Evolutionary conservation across 2,888 invertebrate species (phyloP).

Genomic region (Cactoblastis cactorum): DNA sequence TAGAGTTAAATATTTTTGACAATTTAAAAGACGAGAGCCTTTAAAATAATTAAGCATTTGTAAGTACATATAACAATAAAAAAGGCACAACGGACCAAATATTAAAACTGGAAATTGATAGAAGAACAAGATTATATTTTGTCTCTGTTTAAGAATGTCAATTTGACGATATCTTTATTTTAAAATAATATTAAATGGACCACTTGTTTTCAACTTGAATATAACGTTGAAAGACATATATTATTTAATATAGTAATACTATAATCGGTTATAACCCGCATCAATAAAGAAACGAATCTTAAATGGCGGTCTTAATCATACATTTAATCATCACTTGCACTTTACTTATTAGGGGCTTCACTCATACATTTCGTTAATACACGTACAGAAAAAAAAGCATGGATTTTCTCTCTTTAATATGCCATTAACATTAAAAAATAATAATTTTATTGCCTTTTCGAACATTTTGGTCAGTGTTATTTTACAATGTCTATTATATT

Average conservation of each 20-base stretch:
- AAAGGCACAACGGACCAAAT: conserved; percentile 54
- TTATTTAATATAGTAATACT: neutral
- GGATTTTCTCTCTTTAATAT: too few relatives aligned
- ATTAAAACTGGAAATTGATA: conserved; percentile 16
- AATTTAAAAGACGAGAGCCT: conserved; percentile 16
- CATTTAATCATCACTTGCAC: too few relatives aligned
- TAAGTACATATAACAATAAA: conserved; percentile 37
- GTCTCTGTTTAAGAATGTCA: neutral
- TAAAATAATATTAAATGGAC: neutral
- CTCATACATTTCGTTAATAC: too few relatives aligned
- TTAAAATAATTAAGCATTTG: conserved; percentile 26
- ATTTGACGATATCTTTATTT: neutral
- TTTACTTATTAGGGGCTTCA: too few relatives aligned
- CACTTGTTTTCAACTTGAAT: neutral
- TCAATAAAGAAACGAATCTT: too few relatives aligned
- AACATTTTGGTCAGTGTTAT: too few relatives aligned
- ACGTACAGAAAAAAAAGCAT: too few relatives aligned
- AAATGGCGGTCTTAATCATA: too few relatives aligned
- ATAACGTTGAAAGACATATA: neutral
- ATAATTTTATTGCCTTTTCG: too few relatives aligned
- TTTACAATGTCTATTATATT: too few relatives aligned
- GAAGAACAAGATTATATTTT: neutral
- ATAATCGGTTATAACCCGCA: neutral
- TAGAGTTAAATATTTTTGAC: conserved; percentile 22
- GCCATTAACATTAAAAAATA: too few relatives aligned